These are phyloP conservation scores for Bimastos eiseni DNA, from an alignment of 2,888 invertebrate genomes.

Conservation along the genomic window DNA sequence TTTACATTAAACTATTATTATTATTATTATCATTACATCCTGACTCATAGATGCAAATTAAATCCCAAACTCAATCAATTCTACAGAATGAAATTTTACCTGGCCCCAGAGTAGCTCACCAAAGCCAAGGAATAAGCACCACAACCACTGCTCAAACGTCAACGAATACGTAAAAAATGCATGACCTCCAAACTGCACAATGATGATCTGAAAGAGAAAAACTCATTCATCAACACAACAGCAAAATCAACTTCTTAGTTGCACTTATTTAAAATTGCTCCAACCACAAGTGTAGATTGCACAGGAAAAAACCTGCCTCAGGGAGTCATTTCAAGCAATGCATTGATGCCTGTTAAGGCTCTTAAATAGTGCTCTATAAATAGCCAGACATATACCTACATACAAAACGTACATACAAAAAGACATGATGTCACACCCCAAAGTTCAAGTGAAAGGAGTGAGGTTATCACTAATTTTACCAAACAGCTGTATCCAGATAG, in stretches of 20 bases:
- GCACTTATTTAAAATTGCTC: neutral
- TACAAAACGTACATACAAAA: too few relatives aligned
- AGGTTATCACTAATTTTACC: too few relatives aligned
- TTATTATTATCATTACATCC: too few relatives aligned
- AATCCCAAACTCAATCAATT: constrained; percentile 30
- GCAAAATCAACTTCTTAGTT: neutral
- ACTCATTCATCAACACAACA: neutral
- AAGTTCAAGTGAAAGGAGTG: too few relatives aligned
- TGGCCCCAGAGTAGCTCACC: constrained; percentile 93
- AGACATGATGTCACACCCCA: too few relatives aligned
- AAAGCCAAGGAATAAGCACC: constrained; percentile 95
- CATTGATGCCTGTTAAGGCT: too few relatives aligned
- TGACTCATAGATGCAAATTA: neutral
- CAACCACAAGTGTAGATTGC: neutral
- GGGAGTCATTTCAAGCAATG: neutral
- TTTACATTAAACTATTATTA: too few relatives aligned
- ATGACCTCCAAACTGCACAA: constrained; percentile 94
- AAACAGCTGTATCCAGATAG: too few relatives aligned
- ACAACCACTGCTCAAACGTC: constrained; percentile 93
- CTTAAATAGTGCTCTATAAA: too few relatives aligned
- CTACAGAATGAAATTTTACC: constrained; percentile 48
- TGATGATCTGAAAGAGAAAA: constrained; percentile 75
- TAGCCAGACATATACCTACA: too few relatives aligned
- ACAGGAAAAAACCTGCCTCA: neutral
- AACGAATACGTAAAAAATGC: constrained; percentile 93